Conservation (phyloP, 2,797 vertebrate species). For the Coregonus sp. region DNA sequence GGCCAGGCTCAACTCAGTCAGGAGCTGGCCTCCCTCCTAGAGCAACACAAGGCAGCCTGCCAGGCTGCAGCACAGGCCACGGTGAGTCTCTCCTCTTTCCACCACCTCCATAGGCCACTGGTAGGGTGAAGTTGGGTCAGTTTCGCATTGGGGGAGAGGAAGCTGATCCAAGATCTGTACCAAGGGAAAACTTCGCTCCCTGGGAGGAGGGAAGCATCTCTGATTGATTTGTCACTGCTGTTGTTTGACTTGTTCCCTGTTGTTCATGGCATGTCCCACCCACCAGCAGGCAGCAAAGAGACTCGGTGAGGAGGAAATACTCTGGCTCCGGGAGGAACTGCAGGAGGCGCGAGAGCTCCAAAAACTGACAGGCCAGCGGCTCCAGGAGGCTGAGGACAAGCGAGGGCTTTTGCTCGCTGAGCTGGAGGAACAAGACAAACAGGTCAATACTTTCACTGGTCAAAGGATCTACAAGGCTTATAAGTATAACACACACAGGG, state of each 20-base stretch:
- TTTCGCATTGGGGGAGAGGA: not conserved
- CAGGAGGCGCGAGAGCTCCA: conserved; percentile 76
- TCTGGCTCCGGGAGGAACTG: conserved; percentile 67
- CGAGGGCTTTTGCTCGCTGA: conserved; percentile 78
- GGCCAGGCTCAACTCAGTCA: conserved; percentile 67
- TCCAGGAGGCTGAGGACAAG: conserved; percentile 83
- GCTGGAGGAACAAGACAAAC: conserved; percentile 55
- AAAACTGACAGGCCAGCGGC: conserved; percentile 75
- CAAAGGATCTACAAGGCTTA: not conserved
- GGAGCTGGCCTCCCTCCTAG: conserved; percentile 71
- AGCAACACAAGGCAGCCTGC: conserved; percentile 67
- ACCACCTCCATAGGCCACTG: not conserved
- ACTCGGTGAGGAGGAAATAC: conserved; percentile 63
- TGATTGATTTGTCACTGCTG: not conserved
- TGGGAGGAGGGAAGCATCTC: not conserved
- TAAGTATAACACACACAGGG: not conserved
- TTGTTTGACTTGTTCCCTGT: not conserved
- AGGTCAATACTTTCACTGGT: not conserved
- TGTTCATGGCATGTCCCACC: not conserved
- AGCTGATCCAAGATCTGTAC: not conserved
- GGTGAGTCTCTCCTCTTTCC: conserved; percentile 43
- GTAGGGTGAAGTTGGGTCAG: not conserved
- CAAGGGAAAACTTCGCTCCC: no score
- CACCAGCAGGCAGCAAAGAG: conserved; percentile 74
- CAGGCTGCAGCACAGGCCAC: conserved; percentile 63